These are phyloP conservation scores for Notiomystis cincta DNA, from an alignment of 2,113 vertebrate species.

Conservation along the genomic window DNA sequence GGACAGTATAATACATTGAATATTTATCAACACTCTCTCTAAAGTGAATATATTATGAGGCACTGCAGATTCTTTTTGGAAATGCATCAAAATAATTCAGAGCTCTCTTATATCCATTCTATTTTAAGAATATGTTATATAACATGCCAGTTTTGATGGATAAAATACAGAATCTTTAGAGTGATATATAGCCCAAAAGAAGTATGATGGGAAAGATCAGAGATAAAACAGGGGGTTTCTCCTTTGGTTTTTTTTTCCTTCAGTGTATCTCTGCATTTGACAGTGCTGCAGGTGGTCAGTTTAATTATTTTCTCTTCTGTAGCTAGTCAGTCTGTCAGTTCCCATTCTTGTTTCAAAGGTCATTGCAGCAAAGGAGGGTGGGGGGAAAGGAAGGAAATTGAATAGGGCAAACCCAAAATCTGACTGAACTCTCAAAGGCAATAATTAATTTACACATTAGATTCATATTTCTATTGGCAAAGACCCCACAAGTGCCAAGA, in stretches of 20 bases:
- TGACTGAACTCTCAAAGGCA: background rate
- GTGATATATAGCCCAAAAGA: background rate
- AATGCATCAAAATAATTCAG: background rate
- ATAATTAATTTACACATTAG: background rate
- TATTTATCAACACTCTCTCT: background rate
- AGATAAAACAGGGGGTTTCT: background rate
- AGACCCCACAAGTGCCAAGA: background rate
- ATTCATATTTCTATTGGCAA: background rate
- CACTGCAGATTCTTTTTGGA: background rate
- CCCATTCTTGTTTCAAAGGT: background rate
- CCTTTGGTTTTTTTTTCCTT: background rate
- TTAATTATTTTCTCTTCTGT: background rate
- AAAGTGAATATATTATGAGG: background rate
- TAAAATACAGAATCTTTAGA: background rate
- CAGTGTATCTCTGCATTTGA: background rate
- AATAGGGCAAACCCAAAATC: background rate
- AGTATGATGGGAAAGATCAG: background rate
- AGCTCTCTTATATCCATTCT: background rate
- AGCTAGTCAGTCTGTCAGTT: background rate
- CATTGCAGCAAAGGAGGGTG: background rate
- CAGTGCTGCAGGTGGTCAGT: background rate
- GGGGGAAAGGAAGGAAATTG: background rate
- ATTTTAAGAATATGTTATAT: background rate
- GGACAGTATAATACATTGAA: background rate
- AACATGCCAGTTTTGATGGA: background rate